Base-by-base conservation (phyloP, 2,888 invertebrate genomes). In the Automeris io region DNA sequence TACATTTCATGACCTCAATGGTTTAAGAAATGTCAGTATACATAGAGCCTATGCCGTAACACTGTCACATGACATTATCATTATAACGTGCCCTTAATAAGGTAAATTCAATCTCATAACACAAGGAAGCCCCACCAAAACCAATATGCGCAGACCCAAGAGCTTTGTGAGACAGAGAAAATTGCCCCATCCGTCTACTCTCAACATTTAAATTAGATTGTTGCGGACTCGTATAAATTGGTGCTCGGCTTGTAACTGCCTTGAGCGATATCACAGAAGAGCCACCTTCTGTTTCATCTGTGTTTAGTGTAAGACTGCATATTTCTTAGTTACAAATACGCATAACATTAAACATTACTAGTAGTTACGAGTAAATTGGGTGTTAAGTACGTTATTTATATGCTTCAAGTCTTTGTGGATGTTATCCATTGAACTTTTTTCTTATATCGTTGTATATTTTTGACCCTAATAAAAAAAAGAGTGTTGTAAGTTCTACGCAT, bases 161-260 rank as follows among this genome's bases (percentile, higher is more conserved):
- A 51, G 61, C 58, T 58, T 65, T 61, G 61, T 58, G 67, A 61
- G 66, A 61, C 61, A 46, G 58, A 58, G 67, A 68, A 66, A 71
- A 72, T 71, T 70, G 69, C 64, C 47, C 60, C 64, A 72, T 72
- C 61, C 63, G 64, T 70, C 71, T 69, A 55, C 58, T 55, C 57
- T 61, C 59, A 54, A 64, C 62, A 69, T 67, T 67, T 69, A 71
- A 72, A 72, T 72, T 71, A 70, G 67, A 72, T 66, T 70, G 69
- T 63, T 70, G 70, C 58, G 68, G 67, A 61, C 65, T 59, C 57
- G 54, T 66, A 70, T 70, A 72, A 70, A 70, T 72, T 66, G 63
- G 55, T 54, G 51, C 56, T 54, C 54, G 18, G 22, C 31, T 32
- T 25, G 26, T 21, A 34, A 34, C 33, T 26, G 29, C 25, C 33